phyloP scores from a whole-genome alignment of 2,888 invertebrate species.

The Mayetiola destructor region DNA sequence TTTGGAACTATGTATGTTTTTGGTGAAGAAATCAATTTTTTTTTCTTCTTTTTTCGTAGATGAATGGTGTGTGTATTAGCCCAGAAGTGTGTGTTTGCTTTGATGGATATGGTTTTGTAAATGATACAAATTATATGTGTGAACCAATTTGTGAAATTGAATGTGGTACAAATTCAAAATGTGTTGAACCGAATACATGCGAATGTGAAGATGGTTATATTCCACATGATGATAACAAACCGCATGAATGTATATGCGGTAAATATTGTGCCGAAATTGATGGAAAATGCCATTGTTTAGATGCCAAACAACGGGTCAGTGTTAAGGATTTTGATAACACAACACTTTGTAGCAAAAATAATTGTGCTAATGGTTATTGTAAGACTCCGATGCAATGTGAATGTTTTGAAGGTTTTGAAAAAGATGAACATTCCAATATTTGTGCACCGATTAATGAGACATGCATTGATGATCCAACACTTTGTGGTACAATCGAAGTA shows the following conservation, averaged over 20 bases:
- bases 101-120: slow-evolving; percentile 30
- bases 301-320: neutral
- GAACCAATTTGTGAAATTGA: slow-evolving; percentile 31
- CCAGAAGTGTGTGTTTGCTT: slow-evolving; percentile 47
- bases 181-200: slow-evolving; percentile 37
- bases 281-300: neutral
- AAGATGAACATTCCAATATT: neutral
- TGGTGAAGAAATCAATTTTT: no score
- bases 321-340: neutral
- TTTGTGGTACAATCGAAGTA: neutral
- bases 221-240: slow-evolving; percentile 12
- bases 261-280: neutral
- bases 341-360: neutral
- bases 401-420: neutral
- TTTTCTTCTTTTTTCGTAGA: no score
- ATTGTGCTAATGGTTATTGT: neutral
- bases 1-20: neutral
- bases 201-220: slow-evolving; percentile 35
- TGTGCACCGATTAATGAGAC: neutral
- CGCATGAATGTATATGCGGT: slow-evolving; percentile 4
- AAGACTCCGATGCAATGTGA: neutral
- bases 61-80: slow-evolving; percentile 36
- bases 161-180: slow-evolving; percentile 34
- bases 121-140: slow-evolving; percentile 24
- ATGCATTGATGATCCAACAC: neutral